Evolutionary conservation across 2,113 vertebrate species (phyloP).

Genomic region (Picathartes gymnocephalus): DNA sequence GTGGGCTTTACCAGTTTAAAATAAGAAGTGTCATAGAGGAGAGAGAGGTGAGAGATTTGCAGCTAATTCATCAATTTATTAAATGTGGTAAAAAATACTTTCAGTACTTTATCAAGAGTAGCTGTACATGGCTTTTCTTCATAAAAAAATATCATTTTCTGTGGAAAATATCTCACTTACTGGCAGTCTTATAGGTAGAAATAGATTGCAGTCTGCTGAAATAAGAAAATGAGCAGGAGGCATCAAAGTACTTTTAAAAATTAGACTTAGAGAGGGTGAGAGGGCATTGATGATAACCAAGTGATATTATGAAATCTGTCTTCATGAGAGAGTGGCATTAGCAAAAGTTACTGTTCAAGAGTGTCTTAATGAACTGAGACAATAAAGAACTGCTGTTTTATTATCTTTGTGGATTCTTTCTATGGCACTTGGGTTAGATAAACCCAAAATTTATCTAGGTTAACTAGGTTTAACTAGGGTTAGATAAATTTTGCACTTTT

Average conservation of each 20-base stretch:
- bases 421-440: neutral
- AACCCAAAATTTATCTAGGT: no score
- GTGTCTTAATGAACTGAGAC: neutral
- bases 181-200: neutral
- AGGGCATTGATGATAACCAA: neutral
- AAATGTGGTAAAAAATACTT: neutral
- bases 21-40: neutral
- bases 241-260: neutral
- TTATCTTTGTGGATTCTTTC: neutral
- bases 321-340: neutral
- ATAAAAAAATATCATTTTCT: neutral
- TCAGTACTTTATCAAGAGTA: neutral
- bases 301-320: neutral
- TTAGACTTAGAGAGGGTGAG: neutral
- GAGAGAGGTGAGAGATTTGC: neutral
- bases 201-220: neutral
- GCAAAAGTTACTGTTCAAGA: neutral
- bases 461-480: no score
- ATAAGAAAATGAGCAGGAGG: neutral
- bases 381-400: neutral
- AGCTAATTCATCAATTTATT: neutral
- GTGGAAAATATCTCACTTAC: neutral
- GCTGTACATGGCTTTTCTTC: neutral
- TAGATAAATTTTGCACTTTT: neutral
- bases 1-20: neutral